Evolutionary conservation across 2,888 invertebrate species (phyloP), one percentile per base, ranked within the genome.

Genomic region (Macrosoma leucophasiata): DNA sequence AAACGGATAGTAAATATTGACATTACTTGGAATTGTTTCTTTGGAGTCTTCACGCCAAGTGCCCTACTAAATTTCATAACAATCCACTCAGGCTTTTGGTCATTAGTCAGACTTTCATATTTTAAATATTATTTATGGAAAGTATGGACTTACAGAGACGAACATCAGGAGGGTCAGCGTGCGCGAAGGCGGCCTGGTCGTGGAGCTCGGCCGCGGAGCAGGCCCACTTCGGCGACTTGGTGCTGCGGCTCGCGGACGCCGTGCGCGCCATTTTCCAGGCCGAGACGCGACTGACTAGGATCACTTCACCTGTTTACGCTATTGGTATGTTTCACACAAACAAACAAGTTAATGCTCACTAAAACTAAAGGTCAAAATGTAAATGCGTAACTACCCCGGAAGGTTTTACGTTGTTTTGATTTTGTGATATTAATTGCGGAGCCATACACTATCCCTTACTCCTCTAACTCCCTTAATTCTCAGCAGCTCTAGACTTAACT

Each of bases 181-280:
- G 27, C 17, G 10, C 24, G 18, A 78, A 78, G 48, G 39, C 61
- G 3, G 62, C 73, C 23, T 72, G 58, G 58, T 21, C 67, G 21
- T 77, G 78, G 78, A 23, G 36, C 4, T 28, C 27, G 0, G 30
- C 55, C 2, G 26, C 33, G 2, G 76, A 76, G 55, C 68, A 69
- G 48, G 51, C 40, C 15, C 54, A 66, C 1, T 37, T 79, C 37
- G 77, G 77, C 6, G 34, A 50, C 1, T 41, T 67, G 26, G 48
- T 79, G 37, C 46, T 75, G 33, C 49, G 50, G n/a, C 57, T 79
- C 15, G 66, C 75, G 0, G 74, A 73, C 4, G 64, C 68, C 0
- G 75, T 61, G 39, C 55, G 58, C 0, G 58, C 60, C 0, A 45
- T 76, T 10, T 69, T 65, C 35, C 52, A 62, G 7, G 51, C 44